A percentile compares a stretch with the other conserved stretches of the same genome.
phyloP scores from a whole-genome alignment of 2,888 invertebrate genomes.

The Oscheius sp. region DNA sequence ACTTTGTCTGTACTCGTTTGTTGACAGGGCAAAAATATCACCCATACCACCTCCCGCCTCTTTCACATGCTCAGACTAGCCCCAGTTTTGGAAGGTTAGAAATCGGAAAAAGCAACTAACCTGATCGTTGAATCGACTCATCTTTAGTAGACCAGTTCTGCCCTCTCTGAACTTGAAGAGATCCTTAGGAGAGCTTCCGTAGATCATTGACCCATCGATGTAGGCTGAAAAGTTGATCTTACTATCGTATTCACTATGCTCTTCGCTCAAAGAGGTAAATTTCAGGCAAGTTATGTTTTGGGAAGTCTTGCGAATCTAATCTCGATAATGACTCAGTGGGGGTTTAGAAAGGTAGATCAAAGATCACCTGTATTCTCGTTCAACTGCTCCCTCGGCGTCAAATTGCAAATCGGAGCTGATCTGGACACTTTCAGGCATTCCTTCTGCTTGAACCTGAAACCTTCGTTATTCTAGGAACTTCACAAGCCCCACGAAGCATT shows the following conservation, averaged over 20 bases:
- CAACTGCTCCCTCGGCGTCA: conserved; percentile 91
- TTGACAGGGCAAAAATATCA: too few relatives aligned
- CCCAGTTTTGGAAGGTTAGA: neutral
- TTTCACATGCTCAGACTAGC: too few relatives aligned
- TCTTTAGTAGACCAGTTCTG: conserved; percentile 63
- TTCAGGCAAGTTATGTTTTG: too few relatives aligned
- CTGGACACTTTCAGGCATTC: conserved; percentile 76
- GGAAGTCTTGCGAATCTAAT: too few relatives aligned
- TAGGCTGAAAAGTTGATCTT: conserved; percentile 79
- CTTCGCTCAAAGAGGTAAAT: too few relatives aligned
- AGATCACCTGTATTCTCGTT: conserved; percentile 76
- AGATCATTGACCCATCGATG: conserved; percentile 81
- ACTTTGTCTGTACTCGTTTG: too few relatives aligned
- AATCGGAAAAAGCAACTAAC: conserved; percentile 17
- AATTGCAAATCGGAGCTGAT: conserved; percentile 94
- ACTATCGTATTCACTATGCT: too few relatives aligned
- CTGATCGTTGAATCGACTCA: conserved; percentile 59
- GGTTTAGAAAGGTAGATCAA: too few relatives aligned
- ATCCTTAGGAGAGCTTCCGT: conserved; percentile 73
- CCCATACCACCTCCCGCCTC: too few relatives aligned
- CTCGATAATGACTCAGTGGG: too few relatives aligned
- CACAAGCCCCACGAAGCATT: conserved; percentile 55
- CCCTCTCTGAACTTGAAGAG: conserved; percentile 72
- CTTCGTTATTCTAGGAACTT: neutral
- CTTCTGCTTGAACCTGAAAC: conserved; percentile 65